phyloP scores from a whole-genome alignment of 2,888 invertebrate genomes.

The Chrysopilus asiliformis region DNA sequence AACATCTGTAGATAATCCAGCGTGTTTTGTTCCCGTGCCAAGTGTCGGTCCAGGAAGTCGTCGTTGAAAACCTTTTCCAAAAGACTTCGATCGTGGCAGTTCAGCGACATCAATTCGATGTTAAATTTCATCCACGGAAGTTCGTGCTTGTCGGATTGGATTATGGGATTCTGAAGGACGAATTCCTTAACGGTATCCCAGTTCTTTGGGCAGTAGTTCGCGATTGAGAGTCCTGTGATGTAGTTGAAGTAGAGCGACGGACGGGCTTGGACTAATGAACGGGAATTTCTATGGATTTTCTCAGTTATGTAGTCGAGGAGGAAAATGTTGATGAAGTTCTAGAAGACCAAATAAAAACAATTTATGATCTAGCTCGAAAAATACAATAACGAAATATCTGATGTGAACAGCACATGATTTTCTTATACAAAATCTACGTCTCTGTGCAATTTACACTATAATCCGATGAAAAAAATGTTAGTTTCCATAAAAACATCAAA shows the following conservation, averaged over 20 bases:
- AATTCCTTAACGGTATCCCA: conserved; percentile 40
- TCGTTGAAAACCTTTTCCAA: conserved; percentile 40
- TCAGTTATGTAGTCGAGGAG: conserved; percentile 45
- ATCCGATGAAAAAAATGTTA: too few relatives aligned
- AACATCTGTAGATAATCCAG: conserved; percentile 40
- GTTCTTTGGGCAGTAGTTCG: conserved; percentile 45
- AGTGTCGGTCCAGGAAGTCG: conserved; percentile 36
- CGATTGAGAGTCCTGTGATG: conserved; percentile 42
- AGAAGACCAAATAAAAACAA: conserved; percentile 19
- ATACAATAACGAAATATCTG: background rate
- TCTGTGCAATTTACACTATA: too few relatives aligned
- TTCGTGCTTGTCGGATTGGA: conserved; percentile 32
- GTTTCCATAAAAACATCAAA: too few relatives aligned
- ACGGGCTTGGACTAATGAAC: conserved; percentile 32
- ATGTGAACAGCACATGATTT: too few relatives aligned
- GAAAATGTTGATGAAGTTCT: conserved; percentile 44
- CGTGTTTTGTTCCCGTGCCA: conserved; percentile 30
- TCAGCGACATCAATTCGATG: conserved; percentile 44
- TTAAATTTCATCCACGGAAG: conserved; percentile 43
- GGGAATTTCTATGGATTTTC: conserved; percentile 35
- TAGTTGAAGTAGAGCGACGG: conserved; percentile 38
- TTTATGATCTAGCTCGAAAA: conserved; percentile 2
- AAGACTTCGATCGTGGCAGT: conserved; percentile 42
- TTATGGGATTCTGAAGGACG: conserved; percentile 34
- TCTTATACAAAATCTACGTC: too few relatives aligned